Evolutionary conservation across 2,888 invertebrate species (phyloP).

Genomic region (Eupsilia transversa): DNA sequence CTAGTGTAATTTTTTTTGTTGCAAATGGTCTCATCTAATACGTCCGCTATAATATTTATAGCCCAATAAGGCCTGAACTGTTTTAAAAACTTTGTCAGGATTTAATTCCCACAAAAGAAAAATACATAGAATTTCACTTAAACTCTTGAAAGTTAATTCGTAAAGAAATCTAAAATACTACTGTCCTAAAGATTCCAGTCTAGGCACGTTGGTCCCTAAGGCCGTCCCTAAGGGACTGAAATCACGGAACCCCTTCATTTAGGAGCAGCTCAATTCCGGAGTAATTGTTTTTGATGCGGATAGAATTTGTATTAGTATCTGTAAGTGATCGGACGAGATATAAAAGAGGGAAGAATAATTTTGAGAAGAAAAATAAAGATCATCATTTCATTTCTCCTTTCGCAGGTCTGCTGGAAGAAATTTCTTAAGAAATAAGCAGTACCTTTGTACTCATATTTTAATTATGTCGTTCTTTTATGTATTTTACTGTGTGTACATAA

Average conservation of each 20-base stretch:
- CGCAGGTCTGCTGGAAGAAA: too few relatives aligned
- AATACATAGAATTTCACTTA: constrained; percentile 40
- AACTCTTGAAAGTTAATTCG: constrained; percentile 25
- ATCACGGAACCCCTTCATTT: constrained; percentile 55
- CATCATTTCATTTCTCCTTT: too few relatives aligned
- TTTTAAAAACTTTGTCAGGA: background rate
- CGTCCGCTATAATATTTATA: background rate
- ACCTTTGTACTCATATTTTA: too few relatives aligned
- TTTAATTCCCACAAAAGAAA: background rate
- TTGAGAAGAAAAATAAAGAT: too few relatives aligned
- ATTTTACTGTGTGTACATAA: too few relatives aligned
- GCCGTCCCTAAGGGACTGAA: constrained; percentile 28
- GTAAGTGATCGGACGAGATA: constrained; percentile 10
- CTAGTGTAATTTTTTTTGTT: too few relatives aligned
- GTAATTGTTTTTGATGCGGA: constrained; percentile 55
- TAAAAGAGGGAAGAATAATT: background rate
- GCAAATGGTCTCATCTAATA: too few relatives aligned
- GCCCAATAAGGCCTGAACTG: background rate
- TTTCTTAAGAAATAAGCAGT: too few relatives aligned
- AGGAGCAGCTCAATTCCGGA: constrained; percentile 26
- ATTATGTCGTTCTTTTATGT: too few relatives aligned
- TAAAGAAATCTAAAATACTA: constrained; percentile 25
- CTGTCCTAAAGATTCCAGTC: constrained; percentile 32
- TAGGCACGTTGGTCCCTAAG: constrained; percentile 47
- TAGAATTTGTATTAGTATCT: constrained; percentile 46